A percentile compares a stretch with the other conserved stretches of the same genome.
Evolutionary conservation across 1,140 invertebrate genomes (phyloP).

Genomic region (Rhagoletis zephyria): DNA sequence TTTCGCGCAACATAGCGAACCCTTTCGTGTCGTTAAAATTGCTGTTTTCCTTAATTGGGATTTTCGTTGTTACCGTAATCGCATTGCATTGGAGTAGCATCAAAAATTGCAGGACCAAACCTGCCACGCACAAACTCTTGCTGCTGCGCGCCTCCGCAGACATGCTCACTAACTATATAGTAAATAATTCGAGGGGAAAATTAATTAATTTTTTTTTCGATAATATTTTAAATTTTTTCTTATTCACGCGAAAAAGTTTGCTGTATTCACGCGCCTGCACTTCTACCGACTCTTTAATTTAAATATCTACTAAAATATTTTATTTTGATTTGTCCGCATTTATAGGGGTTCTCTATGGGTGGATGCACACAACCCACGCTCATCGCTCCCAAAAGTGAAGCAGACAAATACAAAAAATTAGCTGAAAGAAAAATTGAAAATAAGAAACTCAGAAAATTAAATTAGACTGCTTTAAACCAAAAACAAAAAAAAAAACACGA

Average conservation of each 20-base stretch:
- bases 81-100: slow-evolving; percentile 9
- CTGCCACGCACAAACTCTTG: background rate
- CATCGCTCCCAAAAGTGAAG: background rate
- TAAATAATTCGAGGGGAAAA: background rate
- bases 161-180: background rate
- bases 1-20: slow-evolving; percentile 58
- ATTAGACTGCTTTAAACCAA: background rate
- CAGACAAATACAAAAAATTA: background rate
- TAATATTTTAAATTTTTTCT: background rate
- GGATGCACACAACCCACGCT: background rate
- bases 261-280: background rate
- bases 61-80: slow-evolving; percentile 16
- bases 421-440: background rate
- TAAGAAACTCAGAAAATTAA: background rate
- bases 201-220: background rate
- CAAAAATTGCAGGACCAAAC: background rate
- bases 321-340: slow-evolving; percentile 32
- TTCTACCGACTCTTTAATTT: background rate
- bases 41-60: background rate
- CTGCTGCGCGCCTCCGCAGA: background rate
- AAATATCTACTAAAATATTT: slow-evolving; percentile 26
- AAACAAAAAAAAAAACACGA: too few species aligned
- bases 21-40: background rate
- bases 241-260: background rate
- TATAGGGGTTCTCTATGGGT: slow-evolving; percentile 35